Conservation (phyloP, 2,113 vertebrate genomes). For the Nyctereutes procyonoides region DNA sequence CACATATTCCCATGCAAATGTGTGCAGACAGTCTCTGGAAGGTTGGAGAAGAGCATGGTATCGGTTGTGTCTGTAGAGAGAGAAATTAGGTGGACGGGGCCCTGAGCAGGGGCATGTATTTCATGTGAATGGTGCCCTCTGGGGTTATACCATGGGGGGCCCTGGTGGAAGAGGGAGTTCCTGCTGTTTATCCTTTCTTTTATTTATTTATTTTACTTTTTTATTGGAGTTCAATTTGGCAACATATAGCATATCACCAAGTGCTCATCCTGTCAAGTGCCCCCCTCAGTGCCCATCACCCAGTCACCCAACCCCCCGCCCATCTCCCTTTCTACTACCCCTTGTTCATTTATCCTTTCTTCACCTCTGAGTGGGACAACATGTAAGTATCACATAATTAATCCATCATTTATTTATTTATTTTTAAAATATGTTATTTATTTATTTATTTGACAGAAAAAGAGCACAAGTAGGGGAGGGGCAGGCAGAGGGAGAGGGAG, state of each 20-base stretch:
- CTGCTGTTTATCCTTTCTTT: background rate
- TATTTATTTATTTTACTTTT: no score
- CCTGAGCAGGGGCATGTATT: background rate
- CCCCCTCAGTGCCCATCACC: no score
- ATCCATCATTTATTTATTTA: no score
- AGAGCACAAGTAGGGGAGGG: no score
- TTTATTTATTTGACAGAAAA: no score
- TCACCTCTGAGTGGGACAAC: background rate
- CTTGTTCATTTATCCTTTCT: background rate
- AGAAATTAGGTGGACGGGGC: accelerated
- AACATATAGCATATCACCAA: no score
- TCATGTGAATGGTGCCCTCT: background rate
- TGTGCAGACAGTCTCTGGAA: background rate
- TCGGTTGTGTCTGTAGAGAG: background rate
- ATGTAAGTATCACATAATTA: background rate
- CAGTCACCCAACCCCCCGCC: no score
- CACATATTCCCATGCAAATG: background rate
- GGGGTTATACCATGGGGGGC: background rate
- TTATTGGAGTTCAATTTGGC: no score
- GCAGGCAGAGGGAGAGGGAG: no score
- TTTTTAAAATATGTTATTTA: no score
- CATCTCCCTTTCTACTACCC: no score
- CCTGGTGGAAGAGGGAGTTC: background rate
- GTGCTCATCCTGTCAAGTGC: no score
- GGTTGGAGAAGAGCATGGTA: background rate